Percentiles rank a stretch among this genome's conserved stretches.
These are phyloP conservation scores for Congeria kusceri DNA, from an alignment of 2,888 invertebrate species.

Conservation along the genomic window DNA sequence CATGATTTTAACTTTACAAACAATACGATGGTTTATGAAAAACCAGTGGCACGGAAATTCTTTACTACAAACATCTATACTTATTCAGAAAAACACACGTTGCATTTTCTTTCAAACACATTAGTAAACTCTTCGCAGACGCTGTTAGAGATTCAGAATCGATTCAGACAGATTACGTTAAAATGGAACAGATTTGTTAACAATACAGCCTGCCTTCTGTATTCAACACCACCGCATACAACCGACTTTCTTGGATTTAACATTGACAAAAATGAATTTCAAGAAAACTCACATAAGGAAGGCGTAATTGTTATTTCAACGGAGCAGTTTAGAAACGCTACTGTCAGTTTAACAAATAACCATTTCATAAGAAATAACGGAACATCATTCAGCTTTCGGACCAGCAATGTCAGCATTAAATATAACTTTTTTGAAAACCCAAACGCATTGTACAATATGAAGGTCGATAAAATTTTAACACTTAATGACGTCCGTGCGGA, in stretches of 20 bases:
- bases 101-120: constrained; percentile 2
- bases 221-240: not conserved
- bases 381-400: constrained; percentile 15
- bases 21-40: constrained; percentile 5
- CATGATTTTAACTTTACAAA: constrained; percentile 10
- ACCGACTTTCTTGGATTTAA: not conserved
- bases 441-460: constrained; percentile 38
- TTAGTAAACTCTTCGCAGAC: not conserved
- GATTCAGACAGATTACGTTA: not conserved
- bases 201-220: not conserved
- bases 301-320: constrained; percentile 1
- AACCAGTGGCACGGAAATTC: not conserved
- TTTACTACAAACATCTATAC: not conserved
- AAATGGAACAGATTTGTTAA: constrained; percentile 1
- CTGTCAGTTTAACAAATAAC: constrained; percentile 10
- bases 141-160: not conserved
- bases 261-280: constrained; percentile 21
- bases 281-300: not conserved
- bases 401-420: constrained; percentile 24
- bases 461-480: not conserved
- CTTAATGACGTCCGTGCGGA: not conserved
- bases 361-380: constrained; percentile 36
- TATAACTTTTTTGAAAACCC: constrained; percentile 53
- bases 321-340: not conserved
- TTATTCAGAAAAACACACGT: not conserved